A percentile compares a stretch with the other conserved stretches of the same genome.
Evolutionary conservation across 2,113 vertebrate species (phyloP).

Genomic region (Cebidichthys violaceus): DNA sequence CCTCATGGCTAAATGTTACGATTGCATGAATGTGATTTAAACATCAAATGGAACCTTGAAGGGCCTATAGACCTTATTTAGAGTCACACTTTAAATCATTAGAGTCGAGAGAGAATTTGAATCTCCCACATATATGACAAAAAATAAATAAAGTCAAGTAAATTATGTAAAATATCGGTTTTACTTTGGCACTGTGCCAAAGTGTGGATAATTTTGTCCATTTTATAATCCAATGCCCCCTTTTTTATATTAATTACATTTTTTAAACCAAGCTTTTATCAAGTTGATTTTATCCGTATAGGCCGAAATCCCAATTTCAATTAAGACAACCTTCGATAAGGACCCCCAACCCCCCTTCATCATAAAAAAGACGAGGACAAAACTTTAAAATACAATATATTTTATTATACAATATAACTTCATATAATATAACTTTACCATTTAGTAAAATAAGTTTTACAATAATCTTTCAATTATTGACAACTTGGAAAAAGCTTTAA

Average conservation of each 20-base stretch:
- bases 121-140: slow-evolving; percentile 23
- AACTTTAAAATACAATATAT: not conserved
- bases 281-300: not conserved
- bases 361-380: not conserved
- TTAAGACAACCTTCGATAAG: not conserved
- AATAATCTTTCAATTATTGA: not conserved
- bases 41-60: slow-evolving; percentile 75
- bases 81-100: slow-evolving; percentile 52
- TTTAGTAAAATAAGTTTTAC: not conserved
- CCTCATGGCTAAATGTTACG: slow-evolving; percentile 57
- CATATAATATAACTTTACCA: not conserved
- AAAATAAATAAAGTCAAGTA: slow-evolving; percentile 12
- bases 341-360: not conserved
- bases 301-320: not conserved
- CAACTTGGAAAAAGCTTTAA: not conserved
- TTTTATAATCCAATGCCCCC: not conserved
- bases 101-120: slow-evolving; percentile 42
- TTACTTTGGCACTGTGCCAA: not conserved
- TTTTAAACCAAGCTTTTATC: not conserved
- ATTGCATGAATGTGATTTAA: slow-evolving; percentile 71
- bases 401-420: not conserved
- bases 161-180: not conserved
- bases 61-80: slow-evolving; percentile 47
- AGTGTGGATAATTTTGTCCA: not conserved
- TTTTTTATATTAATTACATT: not conserved